phyloP scores from a whole-genome alignment of 2,888 invertebrate species.

The Acanthosepion lycidas region DNA sequence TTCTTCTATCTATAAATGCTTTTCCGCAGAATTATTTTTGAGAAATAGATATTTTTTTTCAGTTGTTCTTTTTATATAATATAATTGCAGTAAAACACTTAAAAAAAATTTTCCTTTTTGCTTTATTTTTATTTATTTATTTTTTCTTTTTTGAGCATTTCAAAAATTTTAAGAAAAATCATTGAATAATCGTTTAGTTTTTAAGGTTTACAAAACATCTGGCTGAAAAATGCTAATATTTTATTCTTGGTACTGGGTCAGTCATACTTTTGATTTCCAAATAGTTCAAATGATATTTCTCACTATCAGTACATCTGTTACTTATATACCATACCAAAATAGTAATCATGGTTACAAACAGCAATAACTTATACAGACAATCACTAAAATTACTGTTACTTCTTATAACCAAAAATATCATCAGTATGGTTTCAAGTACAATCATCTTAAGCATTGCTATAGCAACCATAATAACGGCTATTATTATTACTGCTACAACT shows the following conservation, averaged over 20 bases:
- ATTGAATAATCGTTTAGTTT: too few species aligned
- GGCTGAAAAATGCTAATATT: too few species aligned
- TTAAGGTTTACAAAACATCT: too few species aligned
- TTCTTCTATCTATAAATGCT: too few species aligned
- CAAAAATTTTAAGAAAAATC: neutral
- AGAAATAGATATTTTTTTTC: neutral
- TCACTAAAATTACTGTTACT: neutral
- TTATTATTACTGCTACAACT: neutral
- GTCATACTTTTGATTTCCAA: neutral
- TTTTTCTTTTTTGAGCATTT: neutral
- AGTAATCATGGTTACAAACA: neutral
- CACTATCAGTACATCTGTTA: neutral
- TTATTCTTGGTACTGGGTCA: too few species aligned
- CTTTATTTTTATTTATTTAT: neutral
- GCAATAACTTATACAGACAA: neutral
- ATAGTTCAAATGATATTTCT: neutral
- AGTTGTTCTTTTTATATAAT: neutral
- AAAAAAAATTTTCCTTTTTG: too few species aligned
- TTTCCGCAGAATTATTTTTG: too few species aligned
- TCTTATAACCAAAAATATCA: neutral
- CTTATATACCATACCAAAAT: neutral
- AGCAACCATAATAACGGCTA: neutral
- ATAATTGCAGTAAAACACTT: too few species aligned
- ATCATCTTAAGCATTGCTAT: neutral
- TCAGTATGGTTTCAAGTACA: neutral